Percentiles rank a stretch among this genome's conserved stretches.
Conservation (phyloP, 2,888 invertebrate genomes). For the Eucriotettix oculatus region DNA sequence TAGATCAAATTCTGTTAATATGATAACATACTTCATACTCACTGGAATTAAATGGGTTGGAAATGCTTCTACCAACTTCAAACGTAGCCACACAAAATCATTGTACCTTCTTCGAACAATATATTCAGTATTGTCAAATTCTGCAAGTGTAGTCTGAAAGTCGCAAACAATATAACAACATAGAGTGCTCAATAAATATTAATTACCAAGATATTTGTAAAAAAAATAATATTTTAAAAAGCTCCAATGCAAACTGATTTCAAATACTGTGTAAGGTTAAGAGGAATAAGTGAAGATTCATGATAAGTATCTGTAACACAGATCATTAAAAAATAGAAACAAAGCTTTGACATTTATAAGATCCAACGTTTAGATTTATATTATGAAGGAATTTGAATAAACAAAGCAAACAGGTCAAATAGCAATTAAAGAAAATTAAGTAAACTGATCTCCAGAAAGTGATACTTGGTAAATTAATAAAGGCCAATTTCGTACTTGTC, state of each 20-base stretch:
- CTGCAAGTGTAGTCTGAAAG: conserved; percentile 38
- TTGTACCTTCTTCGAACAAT: conserved; percentile 49
- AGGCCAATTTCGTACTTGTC: no score
- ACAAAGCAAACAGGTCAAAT: no score
- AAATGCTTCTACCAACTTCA: conserved; percentile 43
- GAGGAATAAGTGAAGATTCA: no score
- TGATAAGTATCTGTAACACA: no score
- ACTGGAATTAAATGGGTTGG: conserved; percentile 52
- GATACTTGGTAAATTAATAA: neutral
- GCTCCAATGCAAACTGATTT: no score
- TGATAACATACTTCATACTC: conserved; percentile 19
- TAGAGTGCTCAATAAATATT: neutral
- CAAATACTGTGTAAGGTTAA: no score
- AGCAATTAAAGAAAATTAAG: no score
- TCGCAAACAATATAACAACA: neutral
- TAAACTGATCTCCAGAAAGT: neutral
- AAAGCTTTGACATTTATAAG: no score
- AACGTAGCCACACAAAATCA: conserved; percentile 53
- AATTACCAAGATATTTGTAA: neutral
- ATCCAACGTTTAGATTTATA: no score
- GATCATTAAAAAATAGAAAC: no score
- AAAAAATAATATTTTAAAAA: neutral
- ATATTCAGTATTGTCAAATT: conserved; percentile 44
- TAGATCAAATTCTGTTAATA: neutral
- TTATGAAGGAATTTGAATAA: no score